phyloP scores from a whole-genome alignment of 2,113 vertebrate species.

The Plecturocebus donacophilus region DNA sequence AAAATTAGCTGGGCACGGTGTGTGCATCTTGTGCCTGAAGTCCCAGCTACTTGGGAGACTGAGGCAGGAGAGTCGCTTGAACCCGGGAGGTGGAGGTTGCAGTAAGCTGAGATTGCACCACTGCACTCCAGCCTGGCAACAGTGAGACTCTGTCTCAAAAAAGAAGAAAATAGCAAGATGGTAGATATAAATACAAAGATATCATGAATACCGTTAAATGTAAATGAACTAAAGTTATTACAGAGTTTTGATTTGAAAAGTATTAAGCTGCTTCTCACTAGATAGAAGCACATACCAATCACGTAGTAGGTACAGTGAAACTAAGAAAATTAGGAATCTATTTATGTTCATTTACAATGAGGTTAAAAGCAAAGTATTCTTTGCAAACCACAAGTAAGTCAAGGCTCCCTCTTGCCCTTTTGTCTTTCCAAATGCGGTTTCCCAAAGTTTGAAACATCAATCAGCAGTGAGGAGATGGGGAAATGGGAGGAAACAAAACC shows the following conservation, averaged over 20 bases:
- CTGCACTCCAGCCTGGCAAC: too few species aligned
- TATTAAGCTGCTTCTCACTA: not conserved
- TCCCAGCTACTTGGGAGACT: too few species aligned
- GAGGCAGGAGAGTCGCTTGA: too few species aligned
- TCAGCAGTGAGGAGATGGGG: not conserved
- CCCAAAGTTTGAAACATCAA: not conserved
- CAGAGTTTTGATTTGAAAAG: not conserved
- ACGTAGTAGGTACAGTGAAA: not conserved
- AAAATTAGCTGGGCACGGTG: too few species aligned
- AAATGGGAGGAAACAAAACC: not conserved
- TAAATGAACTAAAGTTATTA: slow-evolving; percentile 7
- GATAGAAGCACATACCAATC: not conserved
- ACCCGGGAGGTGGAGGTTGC: too few species aligned
- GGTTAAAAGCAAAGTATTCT: not conserved
- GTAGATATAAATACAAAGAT: not conserved
- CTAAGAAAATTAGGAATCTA: not conserved
- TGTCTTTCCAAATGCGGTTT: not conserved
- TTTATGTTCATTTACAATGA: not conserved
- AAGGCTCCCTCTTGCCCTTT: not conserved
- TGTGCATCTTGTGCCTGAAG: too few species aligned
- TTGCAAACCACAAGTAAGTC: not conserved
- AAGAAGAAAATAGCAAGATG: not conserved
- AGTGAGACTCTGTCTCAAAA: too few species aligned
- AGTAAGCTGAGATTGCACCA: too few species aligned
- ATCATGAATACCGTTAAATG: not conserved